Evolutionary conservation across 2,113 vertebrate species (phyloP), one percentile per base, ranked within the genome.

Genomic region (Hippocampus comes): DNA sequence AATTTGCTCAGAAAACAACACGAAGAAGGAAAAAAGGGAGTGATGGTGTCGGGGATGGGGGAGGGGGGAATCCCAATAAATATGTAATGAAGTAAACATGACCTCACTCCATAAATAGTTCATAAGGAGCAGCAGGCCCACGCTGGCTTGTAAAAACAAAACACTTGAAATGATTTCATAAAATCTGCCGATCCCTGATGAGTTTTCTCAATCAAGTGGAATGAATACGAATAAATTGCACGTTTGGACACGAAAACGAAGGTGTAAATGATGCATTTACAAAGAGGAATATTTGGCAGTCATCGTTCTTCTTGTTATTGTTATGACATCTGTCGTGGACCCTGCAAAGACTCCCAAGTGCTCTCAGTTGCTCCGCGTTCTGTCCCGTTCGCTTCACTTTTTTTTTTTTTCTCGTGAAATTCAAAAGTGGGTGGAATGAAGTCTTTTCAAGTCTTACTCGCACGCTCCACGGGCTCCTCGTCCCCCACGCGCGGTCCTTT

Each of bases 31-130:
- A n/a, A 57, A 27, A 65, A 86, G 78, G 86, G 88, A 76, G 72
- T 14, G 48, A 14, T 12, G 57, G 23, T 56, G 23, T 30, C 21
- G 68, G 10, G 63, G 25, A 65, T 25, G 92, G 53, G 12, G 57
- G 46, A 18, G 70, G 73, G 84, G 87, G 94, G 94, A 94, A 96
- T 94, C 94, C 95, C 94, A 94, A 96, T 96, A 96, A 98, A 96
- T 96, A 97, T 95, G 93, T 95, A 96, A 95, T 90, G 89, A 96
- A 91, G 94, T 95, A 98, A 97, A 96, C 94, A 94, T 94, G 95
- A 94, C 93, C 95, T 94, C 90, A 93, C 93, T 94, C 93, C 93
- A 95, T 95, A 94, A 95, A 94, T 95, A 95, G 88, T 94, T 95
- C 91, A 94, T 94, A 95, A 91, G 89, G 91, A 78, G 80, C 87